Evolutionary conservation across 1,140 invertebrate genomes (phyloP), one percentile per base, ranked within the genome.

Genomic region (Platyura marginata): DNA sequence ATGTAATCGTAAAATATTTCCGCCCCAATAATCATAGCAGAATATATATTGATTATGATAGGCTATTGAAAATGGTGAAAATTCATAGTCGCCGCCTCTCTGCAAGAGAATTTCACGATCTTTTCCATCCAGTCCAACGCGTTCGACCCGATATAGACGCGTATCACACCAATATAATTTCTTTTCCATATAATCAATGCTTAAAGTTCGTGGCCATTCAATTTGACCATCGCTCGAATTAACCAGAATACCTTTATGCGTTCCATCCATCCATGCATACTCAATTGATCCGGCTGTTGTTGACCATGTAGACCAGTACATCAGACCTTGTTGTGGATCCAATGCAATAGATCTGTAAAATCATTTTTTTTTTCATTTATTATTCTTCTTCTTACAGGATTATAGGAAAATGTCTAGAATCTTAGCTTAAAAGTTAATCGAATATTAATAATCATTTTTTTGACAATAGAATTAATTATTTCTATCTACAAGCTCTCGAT

Each of bases 221-320:
- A 91, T 70, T 0, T 44, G 42, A 44, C 45, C 44, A 3, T 18
- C n/a, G 36, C 18, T 38, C 2, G 15, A 2, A 11, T 46, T 45
- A 1, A 75, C 51, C 33, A 79, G 61, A 22, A 56, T 44, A 42
- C 58, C 58, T 13, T 69, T 64, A 37, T 73, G 61, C 2, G 69
- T 69, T 8, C 88, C 89, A 64, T 94, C 88, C 82, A 94, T 84
- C 49, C 74, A 38, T 20, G 68, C 62, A 49, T 79, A 74, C 46
- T 92, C 86, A 35, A 55, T 61, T 6, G 59, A 64, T 3, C 53
- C 57, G 18, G 70, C 67, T 40, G 67, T 59, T 15, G 63, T 56
- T 18, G 74, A 72, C 81, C 81, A 88, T 51, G 83, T 77, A 21
- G 74, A 72, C 84, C 85, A 90, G 61, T 77, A 91, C 64, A 91